These are phyloP conservation scores for Drosophila hydei DNA, from an alignment of 1,140 invertebrate genomes.

Conservation along the genomic window DNA sequence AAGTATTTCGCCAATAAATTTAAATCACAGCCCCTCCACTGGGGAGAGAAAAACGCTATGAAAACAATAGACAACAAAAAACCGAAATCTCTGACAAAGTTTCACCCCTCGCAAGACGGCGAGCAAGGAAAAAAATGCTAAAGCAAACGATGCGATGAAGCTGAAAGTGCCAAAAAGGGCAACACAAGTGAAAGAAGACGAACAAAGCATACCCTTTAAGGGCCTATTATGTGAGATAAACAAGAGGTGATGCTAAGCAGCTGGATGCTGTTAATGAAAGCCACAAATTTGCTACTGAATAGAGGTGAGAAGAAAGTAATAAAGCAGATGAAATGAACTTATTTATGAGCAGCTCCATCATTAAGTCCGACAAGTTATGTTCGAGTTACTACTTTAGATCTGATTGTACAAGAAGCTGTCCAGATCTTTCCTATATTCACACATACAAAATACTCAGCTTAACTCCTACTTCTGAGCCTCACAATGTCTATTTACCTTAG, in stretches of 20 bases:
- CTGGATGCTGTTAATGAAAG: not conserved
- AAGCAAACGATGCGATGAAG: slow-evolving; percentile 25
- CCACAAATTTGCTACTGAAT: not conserved
- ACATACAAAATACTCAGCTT: too few relatives aligned
- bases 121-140: slow-evolving; percentile 18
- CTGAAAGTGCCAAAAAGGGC: slow-evolving; percentile 10
- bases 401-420: too few relatives aligned
- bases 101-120: slow-evolving; percentile 10
- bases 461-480: too few relatives aligned
- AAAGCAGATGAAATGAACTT: too few relatives aligned
- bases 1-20: slow-evolving; percentile 83
- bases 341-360: too few relatives aligned
- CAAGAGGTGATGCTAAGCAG: not conserved
- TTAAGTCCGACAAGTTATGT: too few relatives aligned
- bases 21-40: slow-evolving; percentile 71
- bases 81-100: not conserved
- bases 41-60: slow-evolving; percentile 22
- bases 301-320: too few relatives aligned
- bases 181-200: slow-evolving; percentile 33
- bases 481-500: too few relatives aligned
- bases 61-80: slow-evolving; percentile 55
- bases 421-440: too few relatives aligned
- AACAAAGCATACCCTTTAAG: slow-evolving; percentile 23
- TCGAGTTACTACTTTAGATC: too few relatives aligned
- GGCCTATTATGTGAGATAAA: not conserved